Evolutionary conservation across 2,113 vertebrate genomes (phyloP), one percentile per base, ranked within the genome.

Genomic region (Phylloscopus trochilus): DNA sequence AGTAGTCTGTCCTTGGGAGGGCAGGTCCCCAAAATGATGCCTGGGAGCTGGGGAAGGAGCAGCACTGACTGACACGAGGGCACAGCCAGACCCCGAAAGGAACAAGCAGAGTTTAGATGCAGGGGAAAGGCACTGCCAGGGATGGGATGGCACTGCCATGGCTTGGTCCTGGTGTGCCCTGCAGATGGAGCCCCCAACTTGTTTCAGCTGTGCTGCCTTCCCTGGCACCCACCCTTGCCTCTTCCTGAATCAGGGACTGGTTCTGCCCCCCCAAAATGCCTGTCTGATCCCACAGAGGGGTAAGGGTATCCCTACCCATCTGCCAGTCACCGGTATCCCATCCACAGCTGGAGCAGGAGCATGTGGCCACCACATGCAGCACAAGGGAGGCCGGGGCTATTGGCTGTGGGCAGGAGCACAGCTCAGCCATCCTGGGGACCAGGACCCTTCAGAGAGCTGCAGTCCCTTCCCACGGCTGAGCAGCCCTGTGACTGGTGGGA

Each of bases 161-260:
- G 47, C 78, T 12, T 39, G 64, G 59, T 37, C n/a, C 23, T 3
- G 1, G 8, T 43, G 44, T 4, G 13, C 20, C 16, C 33, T 20
- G 27, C 7, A 4, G 39, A 43, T 6, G 3, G 31, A 88, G 68
- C 5, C 21, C 21, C 63, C 46, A 5, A 20, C 10, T 49, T 1
- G 0, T 5, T 9, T 37, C 26, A 10, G 9, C 37, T 27, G 41
- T 0, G 0, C 63, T 18, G 14, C 21, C 51, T 51, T 51, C 22
- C 28, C 44, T 59, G 23, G 43, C 11, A 44, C 5, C 22, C 46
- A 77, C 26, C 51, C 37, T 21, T 55, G n/a, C 31, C 21, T 52
- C 4, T 1, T 16, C 46, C 37, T 5, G 3, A 52, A 53, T 15
- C 3, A 60, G 53, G 51, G 33, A 68, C 49, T 15, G 2, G 44